Evolutionary conservation across 2,888 invertebrate species (phyloP).

Genomic region (Mantis religiosa): DNA sequence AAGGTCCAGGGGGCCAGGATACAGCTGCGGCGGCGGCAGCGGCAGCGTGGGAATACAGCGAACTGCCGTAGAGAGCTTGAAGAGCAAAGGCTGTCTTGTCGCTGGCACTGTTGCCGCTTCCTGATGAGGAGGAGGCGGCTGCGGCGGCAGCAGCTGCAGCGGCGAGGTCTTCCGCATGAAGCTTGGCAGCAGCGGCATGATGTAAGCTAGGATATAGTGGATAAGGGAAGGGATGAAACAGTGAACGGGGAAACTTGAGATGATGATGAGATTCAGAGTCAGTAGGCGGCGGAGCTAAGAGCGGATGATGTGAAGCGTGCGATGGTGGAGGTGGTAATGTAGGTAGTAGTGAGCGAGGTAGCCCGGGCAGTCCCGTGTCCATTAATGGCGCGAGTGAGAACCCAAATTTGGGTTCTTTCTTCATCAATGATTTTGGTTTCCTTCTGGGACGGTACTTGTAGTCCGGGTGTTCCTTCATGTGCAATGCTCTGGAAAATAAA

Average conservation of each 20-base stretch:
- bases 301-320: constrained; percentile 49
- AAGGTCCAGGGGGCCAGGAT: constrained; percentile 39
- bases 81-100: constrained; percentile 60
- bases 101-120: neutral
- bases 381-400: constrained; percentile 54
- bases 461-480: constrained; percentile 92
- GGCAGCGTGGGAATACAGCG: constrained; percentile 50
- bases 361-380: constrained; percentile 45
- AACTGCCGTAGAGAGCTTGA: constrained; percentile 53
- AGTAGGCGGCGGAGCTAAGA: constrained; percentile 31
- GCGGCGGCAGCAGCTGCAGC: constrained; percentile 26
- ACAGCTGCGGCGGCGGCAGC: constrained; percentile 34
- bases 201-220: constrained; percentile 62
- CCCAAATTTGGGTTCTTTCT: constrained; percentile 72
- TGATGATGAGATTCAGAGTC: constrained; percentile 46
- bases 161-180: constrained; percentile 34
- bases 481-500: constrained; percentile 67
- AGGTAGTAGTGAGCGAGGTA: constrained; percentile 49
- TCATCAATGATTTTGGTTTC: constrained; percentile 80
- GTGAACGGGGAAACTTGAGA: constrained; percentile 60
- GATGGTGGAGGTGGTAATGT: constrained; percentile 47
- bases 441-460: constrained; percentile 86
- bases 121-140: constrained; percentile 44
- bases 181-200: constrained; percentile 30
- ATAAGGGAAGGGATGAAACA: constrained; percentile 70